phyloP scores from a whole-genome alignment of 1,140 invertebrate genomes.

The Periplaneta americana region DNA sequence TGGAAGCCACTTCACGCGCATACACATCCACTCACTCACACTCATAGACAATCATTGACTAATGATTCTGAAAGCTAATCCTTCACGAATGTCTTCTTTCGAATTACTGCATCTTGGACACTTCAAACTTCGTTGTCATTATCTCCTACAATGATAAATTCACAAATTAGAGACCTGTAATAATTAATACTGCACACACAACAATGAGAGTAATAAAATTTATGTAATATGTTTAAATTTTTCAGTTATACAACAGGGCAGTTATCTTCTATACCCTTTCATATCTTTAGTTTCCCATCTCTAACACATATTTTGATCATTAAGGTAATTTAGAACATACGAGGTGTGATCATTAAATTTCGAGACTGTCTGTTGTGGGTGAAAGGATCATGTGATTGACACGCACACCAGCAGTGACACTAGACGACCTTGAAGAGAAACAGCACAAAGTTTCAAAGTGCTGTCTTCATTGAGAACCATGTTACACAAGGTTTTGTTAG shows the following conservation, averaged over 20 bases:
- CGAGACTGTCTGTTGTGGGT: no score
- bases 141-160: constrained; percentile 51
- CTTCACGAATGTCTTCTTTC: neutral
- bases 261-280: neutral
- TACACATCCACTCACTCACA: neutral
- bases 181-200: neutral
- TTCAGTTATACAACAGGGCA: neutral
- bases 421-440: no score
- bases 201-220: neutral
- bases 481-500: no score
- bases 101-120: constrained; percentile 82
- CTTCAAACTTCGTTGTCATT: constrained; percentile 82
- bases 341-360: neutral
- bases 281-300: neutral
- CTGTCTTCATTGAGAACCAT: no score
- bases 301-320: neutral
- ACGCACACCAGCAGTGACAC: no score
- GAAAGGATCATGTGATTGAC: no score
- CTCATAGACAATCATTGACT: neutral
- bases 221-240: constrained; percentile 7
- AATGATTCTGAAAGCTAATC: neutral
- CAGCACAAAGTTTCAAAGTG: no score
- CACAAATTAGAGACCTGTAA: neutral
- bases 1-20: neutral
- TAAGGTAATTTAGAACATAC: neutral